Evolutionary conservation across 23 tunicate species (phyloP), one percentile per base, ranked within the genome.

Genomic region (Ciona savignyi): DNA sequence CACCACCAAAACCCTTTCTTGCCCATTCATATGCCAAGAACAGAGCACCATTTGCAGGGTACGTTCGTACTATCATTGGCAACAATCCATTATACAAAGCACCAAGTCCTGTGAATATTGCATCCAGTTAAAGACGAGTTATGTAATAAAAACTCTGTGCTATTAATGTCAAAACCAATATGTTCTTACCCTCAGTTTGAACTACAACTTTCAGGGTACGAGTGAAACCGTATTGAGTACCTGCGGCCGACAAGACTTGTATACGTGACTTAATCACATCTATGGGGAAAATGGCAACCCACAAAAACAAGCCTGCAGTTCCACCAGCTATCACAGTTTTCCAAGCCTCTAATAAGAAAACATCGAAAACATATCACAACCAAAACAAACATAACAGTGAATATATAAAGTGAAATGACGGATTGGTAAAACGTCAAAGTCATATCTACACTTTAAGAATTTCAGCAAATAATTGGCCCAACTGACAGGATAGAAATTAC

Each of bases 11-110:
- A 51, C 51, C 34, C 73, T 85, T 88, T 34, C 73, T 82, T 4
- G 91, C 79, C 68, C 73, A 79, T 76, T 94, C 99, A 71, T 83
- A 83, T 4, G 94, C 86, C 29, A 94, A 33, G 75, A 94, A 82
- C 75, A 83, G 65, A 28, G 89, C 99, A n/a, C 95, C 95, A 75
- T 94, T 94, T 2, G 99, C 95, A 29, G 99, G 99, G 66, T 86
- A 94, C 9, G 97, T 83, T 60, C 99, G 71, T 1, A 94, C 62
- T 19, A 88, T 75, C 29, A 80, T 73, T 1, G 99, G 99, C 23
- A 78, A 31, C 48, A 87, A 62, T 9, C 99, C 99, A 35, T 76
- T 79, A 66, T 94, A 94, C 30, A 94, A 56, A 21, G 81, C 77
- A 25, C 29, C 3, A 32, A 83, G 42, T 34, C 96, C 96, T 78